Evolutionary conservation across 2,797 vertebrate genomes (phyloP).

Genomic region (Oreochromis mossambicus): DNA sequence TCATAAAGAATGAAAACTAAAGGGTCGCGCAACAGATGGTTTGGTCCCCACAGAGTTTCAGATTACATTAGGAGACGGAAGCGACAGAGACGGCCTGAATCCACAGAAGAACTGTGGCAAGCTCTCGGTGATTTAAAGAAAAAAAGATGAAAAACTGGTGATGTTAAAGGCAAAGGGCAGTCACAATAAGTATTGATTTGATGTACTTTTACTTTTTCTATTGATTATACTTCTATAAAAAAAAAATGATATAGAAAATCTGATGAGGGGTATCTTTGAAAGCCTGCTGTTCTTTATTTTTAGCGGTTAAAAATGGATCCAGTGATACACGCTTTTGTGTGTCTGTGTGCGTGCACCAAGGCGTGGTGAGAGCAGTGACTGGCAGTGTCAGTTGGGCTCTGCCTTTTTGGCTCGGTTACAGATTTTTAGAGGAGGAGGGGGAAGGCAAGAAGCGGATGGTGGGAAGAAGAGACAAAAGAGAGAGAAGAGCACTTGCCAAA

Average conservation of each 20-base stretch:
- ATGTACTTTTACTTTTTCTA: background rate
- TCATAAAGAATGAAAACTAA: background rate
- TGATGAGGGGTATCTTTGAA: background rate
- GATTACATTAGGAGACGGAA: background rate
- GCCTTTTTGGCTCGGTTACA: slow-evolving; percentile 43
- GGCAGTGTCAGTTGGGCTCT: slow-evolving; percentile 53
- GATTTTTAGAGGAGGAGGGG: slow-evolving; percentile 11
- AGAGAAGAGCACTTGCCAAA: background rate
- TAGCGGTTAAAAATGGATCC: background rate
- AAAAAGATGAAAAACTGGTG: fast-evolving
- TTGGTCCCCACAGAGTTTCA: background rate
- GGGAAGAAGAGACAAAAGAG: background rate
- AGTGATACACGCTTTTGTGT: background rate
- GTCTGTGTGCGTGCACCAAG: background rate
- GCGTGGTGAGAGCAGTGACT: slow-evolving; percentile 41
- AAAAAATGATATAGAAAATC: fast-evolving
- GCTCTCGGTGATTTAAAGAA: background rate
- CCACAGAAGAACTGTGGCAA: background rate
- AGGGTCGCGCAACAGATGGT: background rate
- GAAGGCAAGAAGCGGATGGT: slow-evolving; percentile 3
- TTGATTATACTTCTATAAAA: background rate
- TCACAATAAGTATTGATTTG: background rate
- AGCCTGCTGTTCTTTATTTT: background rate
- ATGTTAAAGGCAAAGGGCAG: background rate
- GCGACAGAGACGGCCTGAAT: background rate